Evolutionary conservation across 2,113 vertebrate genomes (phyloP), one percentile per base, ranked within the genome.

Genomic region (Perccottus glenii): DNA sequence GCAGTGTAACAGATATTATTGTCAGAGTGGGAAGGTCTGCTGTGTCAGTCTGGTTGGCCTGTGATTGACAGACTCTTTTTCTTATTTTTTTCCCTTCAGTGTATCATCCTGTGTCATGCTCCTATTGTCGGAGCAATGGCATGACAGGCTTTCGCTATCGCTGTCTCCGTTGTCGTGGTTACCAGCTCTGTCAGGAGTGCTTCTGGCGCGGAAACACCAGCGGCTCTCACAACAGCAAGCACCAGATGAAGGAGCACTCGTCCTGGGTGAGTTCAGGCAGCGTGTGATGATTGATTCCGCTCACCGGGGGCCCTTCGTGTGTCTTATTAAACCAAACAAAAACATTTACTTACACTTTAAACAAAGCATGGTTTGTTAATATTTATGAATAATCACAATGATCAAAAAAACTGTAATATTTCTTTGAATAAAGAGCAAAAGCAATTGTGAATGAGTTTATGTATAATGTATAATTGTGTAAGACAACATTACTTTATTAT

Each of bases 241-340:
- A 99, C 79, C 96, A 96, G 92, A 98, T 99, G 96, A 99, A 98
- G 94, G 97, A 99, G 90, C 95, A 98, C 69, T 96, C 96, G 0
- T 96, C 96, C 7, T 98, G 96, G 96, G 97, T 98, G 89, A 94
- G 92, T 83, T 11, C 6, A 6, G n/a, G 3, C 55, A n/a, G 11
- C 0, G 38, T 64, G 76, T 9, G 19, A 3, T 74, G 67, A 32
- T 63, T 46, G 33, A 11, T 7, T 32, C 14, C 6, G 55, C 50
- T 55, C 77, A 66, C 44, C 47, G 80, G 72, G 73, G 72, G 73
- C 55, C 32, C 63, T 69, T 4, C 3, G 11, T 45, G n/a, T 55
- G 65, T 47, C 5, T 44, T 16, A 40, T 40, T 3, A 40, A 8
- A 6, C 8, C 38, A 40, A 40, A 40, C 38, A 5, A 40, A 40